A percentile compares a stretch with the other conserved stretches of the same genome.
phyloP scores from a whole-genome alignment of 2,888 invertebrate species.

The Drosophila anomalata region DNA sequence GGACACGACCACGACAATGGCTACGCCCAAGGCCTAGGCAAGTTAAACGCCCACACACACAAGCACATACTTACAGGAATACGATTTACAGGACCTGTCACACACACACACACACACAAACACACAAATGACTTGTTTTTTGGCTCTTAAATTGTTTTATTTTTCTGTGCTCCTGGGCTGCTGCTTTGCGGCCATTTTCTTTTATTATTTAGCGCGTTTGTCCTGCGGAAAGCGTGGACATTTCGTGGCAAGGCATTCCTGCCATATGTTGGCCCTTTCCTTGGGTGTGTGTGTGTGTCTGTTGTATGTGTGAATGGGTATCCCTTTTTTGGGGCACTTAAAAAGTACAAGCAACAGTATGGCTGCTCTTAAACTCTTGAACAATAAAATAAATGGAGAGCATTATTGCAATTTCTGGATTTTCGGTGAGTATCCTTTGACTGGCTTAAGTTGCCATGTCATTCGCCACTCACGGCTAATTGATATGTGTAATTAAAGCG shows the following conservation, averaged over 20 bases:
- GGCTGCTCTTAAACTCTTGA: slow-evolving; percentile 1
- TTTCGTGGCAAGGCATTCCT: slow-evolving; percentile 50
- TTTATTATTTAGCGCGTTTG: slow-evolving; percentile 47
- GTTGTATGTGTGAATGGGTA: slow-evolving; percentile 11
- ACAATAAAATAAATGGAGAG: slow-evolving; percentile 44
- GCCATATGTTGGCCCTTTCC: slow-evolving; percentile 61
- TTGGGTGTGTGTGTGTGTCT: slow-evolving; percentile 12
- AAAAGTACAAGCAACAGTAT: slow-evolving; percentile 46
- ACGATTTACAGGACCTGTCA: slow-evolving; percentile 14
- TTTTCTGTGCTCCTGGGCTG: slow-evolving; percentile 32
- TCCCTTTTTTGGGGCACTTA: slow-evolving; percentile 39
- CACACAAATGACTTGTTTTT: slow-evolving; percentile 64
- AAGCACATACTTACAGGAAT: slow-evolving; percentile 23
- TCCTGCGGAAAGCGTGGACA: slow-evolving; percentile 48
- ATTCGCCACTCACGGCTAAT: slow-evolving; percentile 37
- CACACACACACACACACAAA: slow-evolving; percentile 13
- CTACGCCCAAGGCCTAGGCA: slow-evolving; percentile 52
- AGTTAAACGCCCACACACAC: slow-evolving; percentile 42
- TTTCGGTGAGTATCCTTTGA: slow-evolving; percentile 30
- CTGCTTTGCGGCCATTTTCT: slow-evolving; percentile 51
- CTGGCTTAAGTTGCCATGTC: slow-evolving; percentile 32
- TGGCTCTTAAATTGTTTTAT: slow-evolving; percentile 57
- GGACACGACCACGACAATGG: slow-evolving; percentile 42
- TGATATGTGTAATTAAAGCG: slow-evolving; percentile 47
- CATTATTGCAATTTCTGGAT: slow-evolving; percentile 8